Evolutionary conservation across 2,113 vertebrate genomes (phyloP).

Genomic region (Pelobates fuscus): DNA sequence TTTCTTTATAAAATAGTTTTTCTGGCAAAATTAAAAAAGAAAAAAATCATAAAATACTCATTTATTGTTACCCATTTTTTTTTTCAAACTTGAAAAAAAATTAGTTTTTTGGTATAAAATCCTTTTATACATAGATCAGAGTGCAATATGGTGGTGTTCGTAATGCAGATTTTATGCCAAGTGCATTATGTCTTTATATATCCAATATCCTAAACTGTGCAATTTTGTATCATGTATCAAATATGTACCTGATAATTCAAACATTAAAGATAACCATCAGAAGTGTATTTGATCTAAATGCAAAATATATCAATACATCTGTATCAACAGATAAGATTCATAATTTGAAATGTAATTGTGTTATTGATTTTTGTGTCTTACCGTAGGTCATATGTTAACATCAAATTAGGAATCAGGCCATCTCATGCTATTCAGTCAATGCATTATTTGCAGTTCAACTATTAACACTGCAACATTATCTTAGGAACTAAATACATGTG

Average conservation of each 20-base stretch:
- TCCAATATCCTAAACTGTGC: no score
- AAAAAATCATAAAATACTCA: no score
- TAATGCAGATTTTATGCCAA: no score
- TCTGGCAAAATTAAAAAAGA: no score
- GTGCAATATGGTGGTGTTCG: no score
- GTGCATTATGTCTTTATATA: no score
- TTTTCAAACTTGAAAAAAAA: no score
- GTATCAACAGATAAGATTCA: conserved; percentile 40
- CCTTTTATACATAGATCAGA: no score
- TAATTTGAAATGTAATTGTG: conserved; percentile 44
- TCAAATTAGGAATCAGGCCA: conserved; percentile 13
- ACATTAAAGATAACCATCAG: neutral
- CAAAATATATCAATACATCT: conserved; percentile 16
- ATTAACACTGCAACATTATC: conserved; percentile 14
- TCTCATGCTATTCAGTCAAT: conserved; percentile 2
- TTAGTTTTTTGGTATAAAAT: no score
- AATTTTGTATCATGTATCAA: no score
- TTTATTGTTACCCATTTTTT: no score
- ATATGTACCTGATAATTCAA: neutral
- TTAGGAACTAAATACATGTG: neutral
- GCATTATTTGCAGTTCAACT: conserved; percentile 38
- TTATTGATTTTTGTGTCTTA: conserved; percentile 37
- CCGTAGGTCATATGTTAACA: conserved; percentile 27
- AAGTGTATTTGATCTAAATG: conserved; percentile 6
- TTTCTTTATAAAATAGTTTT: no score